Percentiles rank a stretch among this genome's conserved stretches.
Conservation (phyloP, 1,140 invertebrate species). For the Lepidurus couesii region DNA sequence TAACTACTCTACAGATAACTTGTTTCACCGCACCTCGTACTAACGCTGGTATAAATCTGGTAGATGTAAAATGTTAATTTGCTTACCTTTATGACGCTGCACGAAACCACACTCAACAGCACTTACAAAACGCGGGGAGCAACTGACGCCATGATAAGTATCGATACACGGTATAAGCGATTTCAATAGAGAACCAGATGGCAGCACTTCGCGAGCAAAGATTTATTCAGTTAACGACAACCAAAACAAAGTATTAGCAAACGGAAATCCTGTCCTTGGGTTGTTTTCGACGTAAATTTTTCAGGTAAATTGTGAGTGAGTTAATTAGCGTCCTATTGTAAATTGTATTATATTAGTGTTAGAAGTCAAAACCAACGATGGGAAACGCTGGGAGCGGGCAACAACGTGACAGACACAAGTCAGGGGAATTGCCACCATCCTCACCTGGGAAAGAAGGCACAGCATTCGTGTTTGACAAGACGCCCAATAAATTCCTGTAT, state of each 20-base stretch:
- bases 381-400: slow-evolving; percentile 64
- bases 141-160: neutral
- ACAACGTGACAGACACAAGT: slow-evolving; percentile 56
- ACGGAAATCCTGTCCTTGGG: neutral
- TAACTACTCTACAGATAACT: too few relatives aligned
- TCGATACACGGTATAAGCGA: neutral
- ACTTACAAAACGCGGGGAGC: slow-evolving; percentile 17
- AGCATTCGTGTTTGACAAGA: slow-evolving; percentile 79
- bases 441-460: slow-evolving; percentile 69
- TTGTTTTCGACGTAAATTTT: neutral
- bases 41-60: neutral
- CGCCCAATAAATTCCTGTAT: slow-evolving; percentile 57
- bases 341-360: too few relatives aligned
- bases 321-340: too few relatives aligned
- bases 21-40: too few relatives aligned
- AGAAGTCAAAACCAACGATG: slow-evolving; percentile 47
- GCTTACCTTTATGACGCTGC: neutral
- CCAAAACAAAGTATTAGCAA: neutral
- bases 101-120: neutral
- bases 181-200: neutral
- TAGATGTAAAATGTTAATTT: neutral
- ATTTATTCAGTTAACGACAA: neutral
- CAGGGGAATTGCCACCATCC: slow-evolving; percentile 54
- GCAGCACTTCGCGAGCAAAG: neutral
- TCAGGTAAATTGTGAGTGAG: neutral